Evolutionary conservation across 2,797 vertebrate species (phyloP).

Genomic region (Coreius guichenoti): DNA sequence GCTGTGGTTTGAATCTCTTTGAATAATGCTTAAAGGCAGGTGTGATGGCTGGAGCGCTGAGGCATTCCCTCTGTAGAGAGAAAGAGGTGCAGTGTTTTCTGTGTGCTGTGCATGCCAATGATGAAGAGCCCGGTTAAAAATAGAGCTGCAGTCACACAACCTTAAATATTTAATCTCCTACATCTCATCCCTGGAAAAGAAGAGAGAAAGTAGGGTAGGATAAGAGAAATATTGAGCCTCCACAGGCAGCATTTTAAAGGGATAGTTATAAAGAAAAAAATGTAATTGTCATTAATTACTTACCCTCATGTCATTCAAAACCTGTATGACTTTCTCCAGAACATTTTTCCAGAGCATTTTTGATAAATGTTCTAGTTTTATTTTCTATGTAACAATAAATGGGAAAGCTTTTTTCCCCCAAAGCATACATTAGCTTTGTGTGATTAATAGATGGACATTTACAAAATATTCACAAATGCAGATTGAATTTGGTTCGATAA

Average conservation of each 20-base stretch:
- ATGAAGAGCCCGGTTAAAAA: slow-evolving; percentile 70
- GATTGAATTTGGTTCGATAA: background rate
- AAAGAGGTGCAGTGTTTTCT: slow-evolving; percentile 58
- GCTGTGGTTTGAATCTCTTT: slow-evolving; percentile 20
- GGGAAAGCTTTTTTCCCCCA: background rate
- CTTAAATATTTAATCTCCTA: slow-evolving; percentile 80
- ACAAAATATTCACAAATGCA: background rate
- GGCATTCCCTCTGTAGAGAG: slow-evolving; percentile 42
- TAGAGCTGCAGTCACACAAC: slow-evolving; percentile 70
- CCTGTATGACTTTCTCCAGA: background rate
- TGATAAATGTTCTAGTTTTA: background rate
- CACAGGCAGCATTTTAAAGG: background rate
- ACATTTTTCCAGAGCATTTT: background rate
- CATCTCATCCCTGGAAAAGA: slow-evolving; percentile 32
- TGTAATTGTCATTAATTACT: background rate
- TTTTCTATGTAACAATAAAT: background rate
- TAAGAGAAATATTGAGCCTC: slow-evolving; percentile 16
- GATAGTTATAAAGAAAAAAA: background rate
- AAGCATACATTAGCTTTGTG: background rate
- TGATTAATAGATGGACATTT: background rate
- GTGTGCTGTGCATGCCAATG: slow-evolving; percentile 60
- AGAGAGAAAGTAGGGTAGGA: slow-evolving; percentile 19
- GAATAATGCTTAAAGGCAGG: slow-evolving; percentile 31
- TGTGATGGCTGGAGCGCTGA: slow-evolving; percentile 14
- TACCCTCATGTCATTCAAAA: background rate